A percentile compares a stretch with the other conserved stretches of the same genome.
These are phyloP conservation scores for Neodiprion fabricii DNA, from an alignment of 1,140 invertebrate species.

Conservation along the genomic window DNA sequence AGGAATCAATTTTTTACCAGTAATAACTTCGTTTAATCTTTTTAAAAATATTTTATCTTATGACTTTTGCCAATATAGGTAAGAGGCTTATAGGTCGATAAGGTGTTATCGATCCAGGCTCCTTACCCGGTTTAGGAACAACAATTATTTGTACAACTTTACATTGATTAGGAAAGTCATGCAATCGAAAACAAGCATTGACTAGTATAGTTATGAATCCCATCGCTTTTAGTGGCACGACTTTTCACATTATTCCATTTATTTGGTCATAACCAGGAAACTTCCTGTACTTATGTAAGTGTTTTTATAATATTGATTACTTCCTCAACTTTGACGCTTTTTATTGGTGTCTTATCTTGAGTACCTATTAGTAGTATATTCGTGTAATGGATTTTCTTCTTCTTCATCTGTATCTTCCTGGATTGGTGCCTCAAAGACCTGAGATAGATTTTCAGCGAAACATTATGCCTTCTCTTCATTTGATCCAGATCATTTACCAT, in stretches of 20 bases:
- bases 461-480: neutral
- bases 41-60: conserved; percentile 28
- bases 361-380: conserved; percentile 8
- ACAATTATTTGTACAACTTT: conserved; percentile 45
- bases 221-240: conserved; percentile 26
- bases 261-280: conserved; percentile 32
- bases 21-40: conserved; percentile 20
- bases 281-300: conserved; percentile 19
- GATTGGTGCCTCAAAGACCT: conserved; percentile 23
- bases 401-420: neutral
- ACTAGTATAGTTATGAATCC: conserved; percentile 25
- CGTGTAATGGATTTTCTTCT: neutral
- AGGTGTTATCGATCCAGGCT: conserved; percentile 21
- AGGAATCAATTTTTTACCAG: conserved; percentile 16
- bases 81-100: conserved; percentile 43
- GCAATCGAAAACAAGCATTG: conserved; percentile 21
- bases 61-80: conserved; percentile 30
- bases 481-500: neutral
- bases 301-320: neutral
- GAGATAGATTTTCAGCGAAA: neutral
- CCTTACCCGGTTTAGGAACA: conserved; percentile 38
- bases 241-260: conserved; percentile 24
- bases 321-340: conserved; percentile 14
- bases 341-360: conserved; percentile 18
- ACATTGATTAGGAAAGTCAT: conserved; percentile 38